A percentile compares a stretch with the other conserved stretches of the same genome.
phyloP scores from a whole-genome alignment of 92 coral and sea anemone species.

The Pocillopora meandrina region DNA sequence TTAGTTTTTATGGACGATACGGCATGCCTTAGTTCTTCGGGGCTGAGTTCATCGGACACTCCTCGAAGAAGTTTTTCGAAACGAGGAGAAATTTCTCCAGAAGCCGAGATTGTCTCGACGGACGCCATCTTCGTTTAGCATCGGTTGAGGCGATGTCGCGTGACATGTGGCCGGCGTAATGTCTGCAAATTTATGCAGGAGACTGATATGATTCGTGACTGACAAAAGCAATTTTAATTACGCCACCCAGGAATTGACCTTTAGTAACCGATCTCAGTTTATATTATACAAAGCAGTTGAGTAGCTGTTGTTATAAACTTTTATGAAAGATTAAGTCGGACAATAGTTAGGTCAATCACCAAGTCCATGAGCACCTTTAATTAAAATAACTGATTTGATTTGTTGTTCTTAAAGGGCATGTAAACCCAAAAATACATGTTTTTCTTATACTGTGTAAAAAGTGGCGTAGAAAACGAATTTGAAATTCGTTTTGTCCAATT shows the following conservation, averaged over 20 bases:
- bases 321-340: too few species aligned
- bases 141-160: background rate
- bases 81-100: slow-evolving; percentile 23
- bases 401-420: too few species aligned
- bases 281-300: too few species aligned
- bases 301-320: too few species aligned
- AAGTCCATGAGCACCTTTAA: too few species aligned
- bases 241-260: background rate
- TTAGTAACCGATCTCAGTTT: background rate
- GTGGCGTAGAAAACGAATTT: too few species aligned
- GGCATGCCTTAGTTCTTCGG: slow-evolving; percentile 11
- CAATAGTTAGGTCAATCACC: too few species aligned
- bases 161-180: slow-evolving; percentile 8
- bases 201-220: background rate
- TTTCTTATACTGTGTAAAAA: too few species aligned
- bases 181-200: slow-evolving; percentile 8
- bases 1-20: slow-evolving; percentile 22
- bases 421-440: too few species aligned
- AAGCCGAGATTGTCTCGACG: background rate
- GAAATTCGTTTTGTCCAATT: too few species aligned
- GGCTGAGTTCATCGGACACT: slow-evolving; percentile 4
- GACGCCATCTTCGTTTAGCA: slow-evolving; percentile 9
- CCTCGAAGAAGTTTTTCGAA: slow-evolving; percentile 18
- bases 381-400: too few species aligned
- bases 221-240: background rate